Evolutionary conservation across 2,113 vertebrate genomes (phyloP), one percentile per base, ranked within the genome.

Genomic region (Emydocephalus ijimae): DNA sequence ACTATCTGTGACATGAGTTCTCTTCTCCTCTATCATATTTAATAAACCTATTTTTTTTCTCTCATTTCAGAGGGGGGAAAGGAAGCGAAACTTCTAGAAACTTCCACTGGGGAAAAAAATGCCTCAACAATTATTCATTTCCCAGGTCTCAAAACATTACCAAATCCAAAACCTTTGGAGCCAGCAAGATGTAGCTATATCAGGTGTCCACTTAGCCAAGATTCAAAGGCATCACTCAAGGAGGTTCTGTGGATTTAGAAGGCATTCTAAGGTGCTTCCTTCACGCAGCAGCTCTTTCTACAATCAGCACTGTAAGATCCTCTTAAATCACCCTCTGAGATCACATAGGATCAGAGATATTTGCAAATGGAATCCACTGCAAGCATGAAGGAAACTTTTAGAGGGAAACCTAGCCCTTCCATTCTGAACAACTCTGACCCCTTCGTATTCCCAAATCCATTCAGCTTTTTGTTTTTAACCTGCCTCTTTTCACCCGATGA

Each of bases 1-100:
- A 90, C 95, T 93, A 92, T 85, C 95, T 95, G 59, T 95, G 93
- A 94, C 89, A 87, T 95, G 45, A 96, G 94, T 91, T 96, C 96
- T 59, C 94, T 93, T 89, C 95, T 92, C 85, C n/a, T 43, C 18
- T 87, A n/a, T 87, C 12, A n/a, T 88, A 64, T 94, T 57, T 89
- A 95, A 94, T 96, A 94, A 97, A 96, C 88, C 96, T 97, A 94
- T 95, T 61, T 95, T 91, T 95, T 95, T 56, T 92, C 88, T 91
- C 94, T 26, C 95, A 91, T 96, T 91, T 92, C 92, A 48, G 93
- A 59, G 92, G 10, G 55, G 92, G 11, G 64, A 69, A 43, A 23
- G 92, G 39, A 23, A 91, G 4, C 12, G 21, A 43, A 96, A 86
- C 93, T 95, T 92, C 93, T 92, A 92, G 26, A 39, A 96, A 85